Base-by-base conservation (phyloP, 2,888 invertebrate genomes). In the Myopa tessellatipennis region DNA sequence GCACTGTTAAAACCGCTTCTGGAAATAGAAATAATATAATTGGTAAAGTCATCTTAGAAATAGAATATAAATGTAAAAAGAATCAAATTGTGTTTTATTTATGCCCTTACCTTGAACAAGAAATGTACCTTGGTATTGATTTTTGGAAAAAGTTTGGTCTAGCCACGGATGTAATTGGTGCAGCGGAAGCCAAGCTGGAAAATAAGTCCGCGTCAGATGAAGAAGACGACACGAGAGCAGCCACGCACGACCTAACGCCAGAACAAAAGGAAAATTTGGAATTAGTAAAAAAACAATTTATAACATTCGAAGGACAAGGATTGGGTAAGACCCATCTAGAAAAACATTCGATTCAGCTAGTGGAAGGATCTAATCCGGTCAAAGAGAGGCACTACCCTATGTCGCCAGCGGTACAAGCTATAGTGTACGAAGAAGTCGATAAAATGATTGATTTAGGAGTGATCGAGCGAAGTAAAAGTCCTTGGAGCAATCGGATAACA, bases 271-370 rank as follows among this genome's bases (percentile, higher is more conserved):
- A 18, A 10, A 18, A 10, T 8, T 45, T 50, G 18, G 26, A 45
- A n/a, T 8, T 16, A 4, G 50, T 50, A n/a, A 69, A 52, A 0
- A 14, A 14, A 34, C 7, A 14, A 34, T 69, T 69, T 14, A 12
- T 26, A 0, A 50, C 50, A 4, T 69, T 26, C 14, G 69, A 69
- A 26, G 16, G 2, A 2, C 1, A 69, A 0, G 69, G 69, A 4
- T 16, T 68, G 26, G 40, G 68, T 4, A 10, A n/a, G 2, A 68
- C 68, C 8, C 16, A 45, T 16, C 45, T 68, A 6, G 77, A 77
- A n/a, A 69, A 10, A 3, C 77, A 77, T 74, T 40, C 14, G 3
- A 77, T 77, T 12, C 18, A 72, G 12, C 45, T 77, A 4, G 14
- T 67, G n/a, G n/a, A n/a, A n/a, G n/a, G n/a, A n/a, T n/a, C n/a